Conservation (phyloP, 2,797 vertebrate genomes). For the Coregonus suidteri region DNA sequence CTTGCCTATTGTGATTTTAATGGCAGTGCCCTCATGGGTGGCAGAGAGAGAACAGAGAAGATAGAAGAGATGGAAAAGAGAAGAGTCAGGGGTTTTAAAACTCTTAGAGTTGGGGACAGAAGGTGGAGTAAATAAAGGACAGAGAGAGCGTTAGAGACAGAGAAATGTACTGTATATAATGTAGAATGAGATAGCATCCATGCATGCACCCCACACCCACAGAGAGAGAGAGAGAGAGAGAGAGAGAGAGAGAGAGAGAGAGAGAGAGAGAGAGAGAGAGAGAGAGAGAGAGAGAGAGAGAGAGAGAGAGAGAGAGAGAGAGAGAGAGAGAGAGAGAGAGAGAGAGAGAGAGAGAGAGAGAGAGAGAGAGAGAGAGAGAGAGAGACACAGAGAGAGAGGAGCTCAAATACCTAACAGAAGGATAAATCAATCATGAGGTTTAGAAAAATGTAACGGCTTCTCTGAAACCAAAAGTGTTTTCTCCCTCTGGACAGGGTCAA, state of each 20-base stretch:
- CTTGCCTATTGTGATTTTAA: conserved; percentile 14
- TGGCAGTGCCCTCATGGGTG: conserved; percentile 36
- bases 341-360: no score
- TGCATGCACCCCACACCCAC: background rate
- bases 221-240: background rate
- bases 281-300: no score
- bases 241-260: no score
- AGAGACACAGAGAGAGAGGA: background rate
- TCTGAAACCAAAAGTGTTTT: background rate
- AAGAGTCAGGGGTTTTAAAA: no score
- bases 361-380: background rate
- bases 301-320: no score
- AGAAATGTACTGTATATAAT: background rate
- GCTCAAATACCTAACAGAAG: background rate
- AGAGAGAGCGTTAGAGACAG: background rate
- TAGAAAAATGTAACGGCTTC: background rate
- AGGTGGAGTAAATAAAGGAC: background rate
- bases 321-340: no score
- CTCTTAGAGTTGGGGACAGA: no score
- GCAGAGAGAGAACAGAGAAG: conserved; percentile 28
- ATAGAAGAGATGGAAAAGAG: conserved; percentile 6
- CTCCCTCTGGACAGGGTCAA: background rate
- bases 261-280: no score
- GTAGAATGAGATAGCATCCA: no score
- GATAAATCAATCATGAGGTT: background rate